Conservation (phyloP, 2,113 vertebrate species). For the Corythornis cristatus region DNA sequence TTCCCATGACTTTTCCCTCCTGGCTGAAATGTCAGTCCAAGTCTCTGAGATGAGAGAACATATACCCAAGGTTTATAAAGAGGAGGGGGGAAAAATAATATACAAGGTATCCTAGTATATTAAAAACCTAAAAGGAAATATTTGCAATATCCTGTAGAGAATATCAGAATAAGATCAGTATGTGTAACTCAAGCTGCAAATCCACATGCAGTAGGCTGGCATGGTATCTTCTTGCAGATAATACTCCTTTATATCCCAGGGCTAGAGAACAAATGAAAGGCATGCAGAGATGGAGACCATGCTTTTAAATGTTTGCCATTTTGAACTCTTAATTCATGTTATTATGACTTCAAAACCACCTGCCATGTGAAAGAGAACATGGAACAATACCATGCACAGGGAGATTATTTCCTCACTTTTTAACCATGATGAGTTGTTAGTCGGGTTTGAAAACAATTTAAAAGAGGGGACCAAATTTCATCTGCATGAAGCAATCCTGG, state of each 20-base stretch:
- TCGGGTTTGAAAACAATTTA: not conserved
- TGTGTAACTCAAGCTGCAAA: not conserved
- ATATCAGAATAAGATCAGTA: constrained; percentile 41
- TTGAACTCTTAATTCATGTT: constrained; percentile 34
- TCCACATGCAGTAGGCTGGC: not conserved
- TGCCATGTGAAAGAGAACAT: not conserved
- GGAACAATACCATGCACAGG: not conserved
- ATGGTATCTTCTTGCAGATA: not conserved
- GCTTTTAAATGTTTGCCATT: not conserved
- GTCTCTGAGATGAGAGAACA: not conserved
- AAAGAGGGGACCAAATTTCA: not conserved
- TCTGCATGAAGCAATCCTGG: not conserved
- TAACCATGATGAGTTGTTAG: not conserved
- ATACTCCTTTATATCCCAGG: not conserved
- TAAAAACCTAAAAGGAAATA: constrained; percentile 53
- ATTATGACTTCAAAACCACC: constrained; percentile 31
- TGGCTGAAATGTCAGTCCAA: constrained; percentile 36
- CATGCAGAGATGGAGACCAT: not conserved
- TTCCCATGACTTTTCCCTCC: not conserved
- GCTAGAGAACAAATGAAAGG: not conserved
- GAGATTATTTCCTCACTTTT: not conserved
- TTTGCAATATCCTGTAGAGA: constrained; percentile 71
- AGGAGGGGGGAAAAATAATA: not conserved
- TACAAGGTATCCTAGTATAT: constrained; percentile 39
- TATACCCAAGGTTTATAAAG: not conserved